phyloP scores from a whole-genome alignment of 2,113 vertebrate species.

The Typhlomys cinereus region DNA sequence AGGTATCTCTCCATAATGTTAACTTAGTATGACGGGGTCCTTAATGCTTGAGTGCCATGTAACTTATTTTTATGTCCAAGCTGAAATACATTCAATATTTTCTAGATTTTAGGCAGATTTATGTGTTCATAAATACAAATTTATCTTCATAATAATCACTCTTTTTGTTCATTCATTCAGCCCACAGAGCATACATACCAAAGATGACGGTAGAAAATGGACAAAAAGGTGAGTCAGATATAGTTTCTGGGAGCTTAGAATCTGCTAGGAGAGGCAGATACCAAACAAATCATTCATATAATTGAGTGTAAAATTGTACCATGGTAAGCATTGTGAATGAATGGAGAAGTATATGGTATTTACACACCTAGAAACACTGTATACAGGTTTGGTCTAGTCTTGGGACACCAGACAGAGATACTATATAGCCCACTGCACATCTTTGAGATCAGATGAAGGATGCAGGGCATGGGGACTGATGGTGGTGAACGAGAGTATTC shows the following conservation, averaged over 20 bases:
- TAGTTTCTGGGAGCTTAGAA: neutral
- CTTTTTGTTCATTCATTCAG: neutral
- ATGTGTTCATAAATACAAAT: slow-evolving; percentile 15
- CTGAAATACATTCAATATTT: neutral
- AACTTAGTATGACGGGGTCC: neutral
- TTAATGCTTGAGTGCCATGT: neutral
- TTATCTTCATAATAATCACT: neutral
- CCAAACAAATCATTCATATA: neutral
- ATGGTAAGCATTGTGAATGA: neutral
- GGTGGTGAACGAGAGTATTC: neutral
- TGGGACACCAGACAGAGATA: neutral
- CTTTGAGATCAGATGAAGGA: neutral
- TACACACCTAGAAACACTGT: neutral
- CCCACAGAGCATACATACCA: neutral
- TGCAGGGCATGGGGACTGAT: neutral
- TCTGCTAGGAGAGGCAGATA: neutral
- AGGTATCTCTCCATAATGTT: neutral
- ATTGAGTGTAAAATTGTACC: neutral
- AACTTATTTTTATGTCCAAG: neutral
- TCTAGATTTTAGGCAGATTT: neutral
- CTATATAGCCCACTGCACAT: neutral
- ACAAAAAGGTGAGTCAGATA: neutral
- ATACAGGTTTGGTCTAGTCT: neutral
- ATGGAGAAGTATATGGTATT: neutral
- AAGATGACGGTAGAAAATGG: neutral